These are phyloP conservation scores for Lycodopsis pacificus DNA, from an alignment of 2,797 vertebrate genomes.

Conservation along the genomic window DNA sequence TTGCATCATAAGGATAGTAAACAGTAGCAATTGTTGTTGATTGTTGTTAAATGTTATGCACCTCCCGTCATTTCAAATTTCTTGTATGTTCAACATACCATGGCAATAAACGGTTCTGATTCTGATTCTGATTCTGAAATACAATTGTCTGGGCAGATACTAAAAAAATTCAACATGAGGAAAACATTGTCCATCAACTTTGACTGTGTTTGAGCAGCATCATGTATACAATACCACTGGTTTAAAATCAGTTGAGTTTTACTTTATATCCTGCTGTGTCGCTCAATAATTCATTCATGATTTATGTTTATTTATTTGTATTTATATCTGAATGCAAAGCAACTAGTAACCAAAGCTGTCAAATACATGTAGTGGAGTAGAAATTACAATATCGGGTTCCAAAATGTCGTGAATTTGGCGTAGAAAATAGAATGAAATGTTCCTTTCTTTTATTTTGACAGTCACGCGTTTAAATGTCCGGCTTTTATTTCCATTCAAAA, in stretches of 20 bases:
- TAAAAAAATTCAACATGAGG: neutral
- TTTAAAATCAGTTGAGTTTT: neutral
- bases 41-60: too few relatives aligned
- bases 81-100: too few relatives aligned
- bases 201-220: neutral
- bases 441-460: neutral
- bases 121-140: too few relatives aligned
- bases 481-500: slow-evolving; percentile 23
- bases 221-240: neutral
- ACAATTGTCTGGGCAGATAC: neutral
- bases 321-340: neutral
- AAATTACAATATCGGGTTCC: neutral
- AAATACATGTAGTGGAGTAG: neutral
- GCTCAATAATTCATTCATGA: neutral
- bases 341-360: neutral
- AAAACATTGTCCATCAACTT: neutral
- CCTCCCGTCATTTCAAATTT: too few relatives aligned
- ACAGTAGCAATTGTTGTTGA: too few relatives aligned
- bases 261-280: neutral
- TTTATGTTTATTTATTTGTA: neutral
- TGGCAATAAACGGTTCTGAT: too few relatives aligned
- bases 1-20: neutral
- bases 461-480: neutral
- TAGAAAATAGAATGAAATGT: neutral
- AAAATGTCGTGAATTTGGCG: neutral